Evolutionary conservation across 2,888 invertebrate species (phyloP).

Genomic region (Hipparchia semele): DNA sequence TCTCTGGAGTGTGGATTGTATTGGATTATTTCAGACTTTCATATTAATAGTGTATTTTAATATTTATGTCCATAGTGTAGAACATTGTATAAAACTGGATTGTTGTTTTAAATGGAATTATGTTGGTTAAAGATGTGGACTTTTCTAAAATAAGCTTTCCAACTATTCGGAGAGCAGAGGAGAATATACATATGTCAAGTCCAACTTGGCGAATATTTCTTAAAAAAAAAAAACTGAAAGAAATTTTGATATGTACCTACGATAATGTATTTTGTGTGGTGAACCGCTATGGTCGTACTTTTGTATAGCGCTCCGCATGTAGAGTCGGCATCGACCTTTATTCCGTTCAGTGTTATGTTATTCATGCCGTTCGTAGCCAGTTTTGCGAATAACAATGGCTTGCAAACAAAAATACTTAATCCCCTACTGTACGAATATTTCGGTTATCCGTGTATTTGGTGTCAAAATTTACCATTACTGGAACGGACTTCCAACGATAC

Average conservation of each 20-base stretch:
- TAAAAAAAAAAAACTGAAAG: neutral
- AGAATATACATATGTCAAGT: too few relatives aligned
- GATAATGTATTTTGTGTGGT: neutral
- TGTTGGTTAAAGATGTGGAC: too few relatives aligned
- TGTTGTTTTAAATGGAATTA: too few relatives aligned
- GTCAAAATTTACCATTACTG: conserved; percentile 16
- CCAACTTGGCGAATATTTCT: too few relatives aligned
- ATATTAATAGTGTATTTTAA: too few relatives aligned
- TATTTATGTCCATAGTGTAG: too few relatives aligned
- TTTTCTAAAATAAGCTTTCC: too few relatives aligned
- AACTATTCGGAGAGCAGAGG: too few relatives aligned
- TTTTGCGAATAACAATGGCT: conserved; percentile 45
- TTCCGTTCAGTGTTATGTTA: conserved; percentile 75
- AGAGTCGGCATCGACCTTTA: conserved; percentile 46
- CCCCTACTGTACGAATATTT: conserved; percentile 46
- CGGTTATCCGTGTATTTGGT: conserved; percentile 28
- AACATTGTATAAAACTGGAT: too few relatives aligned
- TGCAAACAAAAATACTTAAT: conserved; percentile 51
- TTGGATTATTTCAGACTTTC: too few relatives aligned
- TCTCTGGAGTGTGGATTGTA: too few relatives aligned
- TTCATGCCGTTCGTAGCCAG: conserved; percentile 73
- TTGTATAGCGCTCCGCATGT: conserved; percentile 3
- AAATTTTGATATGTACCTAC: neutral
- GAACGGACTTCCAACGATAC: conserved; percentile 4
- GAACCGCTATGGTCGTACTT: neutral